Evolutionary conservation across 30 jellyfish, hydroid and myxozoan genomes (phyloP), one percentile per base, ranked within the genome.

Genomic region (Catostylus mosaicus): DNA sequence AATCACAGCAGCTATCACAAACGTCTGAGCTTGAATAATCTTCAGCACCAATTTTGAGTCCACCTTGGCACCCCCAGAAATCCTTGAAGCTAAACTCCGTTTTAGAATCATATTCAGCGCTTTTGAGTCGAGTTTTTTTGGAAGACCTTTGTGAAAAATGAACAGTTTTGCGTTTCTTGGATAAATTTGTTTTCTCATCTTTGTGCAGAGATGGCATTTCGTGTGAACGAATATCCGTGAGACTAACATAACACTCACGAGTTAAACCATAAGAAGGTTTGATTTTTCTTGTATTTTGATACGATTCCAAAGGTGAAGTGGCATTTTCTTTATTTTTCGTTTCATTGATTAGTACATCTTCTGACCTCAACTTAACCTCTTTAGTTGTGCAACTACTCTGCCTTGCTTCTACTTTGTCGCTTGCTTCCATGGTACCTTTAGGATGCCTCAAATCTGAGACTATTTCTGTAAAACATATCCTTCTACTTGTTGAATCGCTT

Each of bases 1-100:
- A 52, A 52, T 82, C 92, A 52, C 36, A 82, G 75, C 92, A 82
- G 18, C 80, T 82, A 1, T 70, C 48, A 29, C 92, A 82, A 11
- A 5, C 8, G 19, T 37, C 61, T 24, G 36, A 23, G 19, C 24
- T 26, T 5, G n/a, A 23, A 4, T 5, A 59, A 22, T 24, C 38
- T 59, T 59, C 71, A 59, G 40, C 24, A 59, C 71, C 71, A 59
- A 59, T 59, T 3, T 19, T 22, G 2, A 59, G n/a, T 1, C 71
- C 71, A 6, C 71, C 71, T 16, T 24, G n/a, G 11, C n/a, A 23
- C 11, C 37, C 71, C 71, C 71, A 59, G 4, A 1, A 6, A 24
- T 59, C 63, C 24, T 5, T 50, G 20, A 4, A 2, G 26, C 40
- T 2, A 18, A 9, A 59, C 3, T 18, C 36, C 9, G 12, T 23